phyloP scores from a whole-genome alignment of 2,797 vertebrate species.

The Gobionotothen gibberifrons region DNA sequence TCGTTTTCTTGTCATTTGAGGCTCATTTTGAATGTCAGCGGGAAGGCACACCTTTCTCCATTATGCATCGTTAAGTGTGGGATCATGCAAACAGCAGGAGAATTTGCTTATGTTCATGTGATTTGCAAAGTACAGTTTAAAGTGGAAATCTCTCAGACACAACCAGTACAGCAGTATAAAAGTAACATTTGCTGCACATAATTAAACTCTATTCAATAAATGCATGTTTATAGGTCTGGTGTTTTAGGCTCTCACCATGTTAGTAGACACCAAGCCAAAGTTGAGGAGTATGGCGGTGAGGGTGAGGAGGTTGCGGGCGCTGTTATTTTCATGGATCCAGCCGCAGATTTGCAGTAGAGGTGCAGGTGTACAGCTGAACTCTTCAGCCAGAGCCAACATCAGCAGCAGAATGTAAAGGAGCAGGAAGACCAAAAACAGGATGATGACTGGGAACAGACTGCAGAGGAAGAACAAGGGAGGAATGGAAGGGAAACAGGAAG shows the following conservation, averaged over 20 bases:
- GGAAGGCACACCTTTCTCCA: not conserved
- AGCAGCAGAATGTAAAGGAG: slow-evolving; percentile 79
- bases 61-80: not conserved
- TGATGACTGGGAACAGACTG: slow-evolving; percentile 70
- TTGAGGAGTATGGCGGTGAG: slow-evolving; percentile 79
- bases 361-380: slow-evolving; percentile 76
- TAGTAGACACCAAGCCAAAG: slow-evolving; percentile 76
- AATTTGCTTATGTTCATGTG: not conserved
- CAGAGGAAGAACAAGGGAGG: not conserved
- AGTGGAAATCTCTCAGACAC: not conserved
- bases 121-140: not conserved
- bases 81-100: slow-evolving; percentile 12
- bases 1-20: not conserved
- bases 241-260: slow-evolving; percentile 76
- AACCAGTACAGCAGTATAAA: not conserved
- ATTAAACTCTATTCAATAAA: not conserved
- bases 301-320: slow-evolving; percentile 81
- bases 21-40: not conserved
- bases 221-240: not conserved
- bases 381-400: slow-evolving; percentile 80
- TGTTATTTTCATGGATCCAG: slow-evolving; percentile 86
- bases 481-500: not conserved
- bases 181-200: not conserved
- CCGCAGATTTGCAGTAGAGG: slow-evolving; percentile 80
- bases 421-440: slow-evolving; percentile 80